Evolutionary conservation across 2,888 invertebrate genomes (phyloP).

Genomic region (Epinotia brunnichana): DNA sequence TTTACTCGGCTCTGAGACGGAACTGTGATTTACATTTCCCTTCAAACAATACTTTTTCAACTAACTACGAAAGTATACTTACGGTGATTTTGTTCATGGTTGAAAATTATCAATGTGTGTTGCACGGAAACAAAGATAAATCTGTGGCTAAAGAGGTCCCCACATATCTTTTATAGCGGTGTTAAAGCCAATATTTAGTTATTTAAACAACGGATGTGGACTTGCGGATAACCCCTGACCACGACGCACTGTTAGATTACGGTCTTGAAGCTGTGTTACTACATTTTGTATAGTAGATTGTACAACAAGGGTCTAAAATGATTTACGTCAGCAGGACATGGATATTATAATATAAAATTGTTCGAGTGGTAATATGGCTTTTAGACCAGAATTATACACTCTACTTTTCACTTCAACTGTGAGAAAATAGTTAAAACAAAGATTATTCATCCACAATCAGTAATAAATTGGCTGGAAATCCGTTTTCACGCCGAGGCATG

Average conservation of each 20-base stretch:
- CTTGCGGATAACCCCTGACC: slow-evolving; percentile 54
- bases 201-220: slow-evolving; percentile 36
- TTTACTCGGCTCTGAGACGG: background rate
- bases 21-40: no score
- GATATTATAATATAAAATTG: no score
- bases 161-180: slow-evolving; percentile 57
- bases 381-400: no score
- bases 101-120: slow-evolving; percentile 10
- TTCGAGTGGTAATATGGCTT: no score
- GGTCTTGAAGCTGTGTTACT: background rate
- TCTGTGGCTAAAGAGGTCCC: slow-evolving; percentile 45
- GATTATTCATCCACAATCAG: no score
- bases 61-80: slow-evolving; percentile 25
- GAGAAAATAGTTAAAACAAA: no score
- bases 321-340: no score
- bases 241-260: slow-evolving; percentile 26
- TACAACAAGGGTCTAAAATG: no score
- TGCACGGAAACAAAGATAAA: slow-evolving; percentile 33
- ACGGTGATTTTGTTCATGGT: slow-evolving; percentile 48
- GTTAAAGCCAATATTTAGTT: slow-evolving; percentile 56
- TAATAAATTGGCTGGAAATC: no score
- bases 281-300: background rate
- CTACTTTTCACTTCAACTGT: no score
- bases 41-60: background rate
- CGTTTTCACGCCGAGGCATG: no score